Evolutionary conservation across 2,888 invertebrate species (phyloP).

Genomic region (Pachycephus smyrnensis): DNA sequence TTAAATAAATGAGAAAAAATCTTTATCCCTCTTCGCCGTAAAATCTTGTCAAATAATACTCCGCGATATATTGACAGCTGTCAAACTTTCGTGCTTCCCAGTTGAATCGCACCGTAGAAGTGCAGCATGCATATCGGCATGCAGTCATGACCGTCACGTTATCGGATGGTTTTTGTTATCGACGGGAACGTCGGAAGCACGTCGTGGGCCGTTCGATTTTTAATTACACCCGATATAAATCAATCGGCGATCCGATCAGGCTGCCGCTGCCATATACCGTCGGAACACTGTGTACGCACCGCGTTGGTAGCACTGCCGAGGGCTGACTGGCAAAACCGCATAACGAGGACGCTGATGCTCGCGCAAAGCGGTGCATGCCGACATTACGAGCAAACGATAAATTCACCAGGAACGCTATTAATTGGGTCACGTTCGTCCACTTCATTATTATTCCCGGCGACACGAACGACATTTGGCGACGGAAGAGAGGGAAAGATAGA

Average conservation of each 20-base stretch:
- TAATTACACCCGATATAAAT: slow-evolving; percentile 24
- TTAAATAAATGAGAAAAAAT: no score
- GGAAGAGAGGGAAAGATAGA: background rate
- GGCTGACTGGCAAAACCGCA: no score
- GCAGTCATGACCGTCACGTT: background rate
- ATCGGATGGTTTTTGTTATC: slow-evolving; percentile 1
- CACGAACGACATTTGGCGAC: background rate
- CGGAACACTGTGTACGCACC: no score
- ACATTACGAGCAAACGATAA: background rate
- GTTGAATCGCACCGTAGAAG: no score
- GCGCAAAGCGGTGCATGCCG: no score
- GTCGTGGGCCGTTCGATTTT: slow-evolving; percentile 17
- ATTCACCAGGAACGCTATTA: slow-evolving; percentile 29
- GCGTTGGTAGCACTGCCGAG: no score
- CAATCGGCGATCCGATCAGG: slow-evolving; percentile 13
- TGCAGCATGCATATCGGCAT: background rate
- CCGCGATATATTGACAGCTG: no score
- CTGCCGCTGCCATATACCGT: no score
- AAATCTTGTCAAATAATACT: no score
- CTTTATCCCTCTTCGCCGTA: no score
- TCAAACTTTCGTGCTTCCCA: no score
- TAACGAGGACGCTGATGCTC: no score
- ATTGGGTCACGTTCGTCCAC: slow-evolving; percentile 34
- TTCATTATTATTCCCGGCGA: slow-evolving; percentile 4
- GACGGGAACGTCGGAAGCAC: slow-evolving; percentile 5